phyloP scores from a whole-genome alignment of 92 coral and sea anemone species.

The Umimayanthus chanpuru region DNA sequence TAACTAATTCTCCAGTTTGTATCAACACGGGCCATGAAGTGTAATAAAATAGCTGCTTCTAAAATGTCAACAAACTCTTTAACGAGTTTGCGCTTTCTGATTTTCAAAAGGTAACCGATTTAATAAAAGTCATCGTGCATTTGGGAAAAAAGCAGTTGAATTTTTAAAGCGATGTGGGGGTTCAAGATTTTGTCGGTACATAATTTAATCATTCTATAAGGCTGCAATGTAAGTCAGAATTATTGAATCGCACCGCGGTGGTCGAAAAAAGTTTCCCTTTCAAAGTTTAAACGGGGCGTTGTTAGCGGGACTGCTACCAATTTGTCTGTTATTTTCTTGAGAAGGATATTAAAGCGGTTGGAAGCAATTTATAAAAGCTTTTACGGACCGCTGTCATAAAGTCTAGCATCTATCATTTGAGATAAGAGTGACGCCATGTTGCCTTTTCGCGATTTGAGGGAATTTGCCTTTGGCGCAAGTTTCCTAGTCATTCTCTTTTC shows the following conservation, averaged over 20 bases:
- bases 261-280: background rate
- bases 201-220: background rate
- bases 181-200: background rate
- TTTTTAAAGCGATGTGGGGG: background rate
- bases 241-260: background rate
- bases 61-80: background rate
- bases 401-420: background rate
- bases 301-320: background rate
- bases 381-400: background rate
- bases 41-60: background rate
- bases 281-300: background rate
- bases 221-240: background rate
- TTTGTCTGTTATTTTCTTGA: background rate
- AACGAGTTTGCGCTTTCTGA: background rate
- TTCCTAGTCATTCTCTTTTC: slow-evolving; percentile 15
- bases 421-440: slow-evolving; percentile 11
- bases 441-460: slow-evolving; percentile 28
- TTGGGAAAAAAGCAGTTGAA: background rate
- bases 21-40: background rate
- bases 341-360: background rate
- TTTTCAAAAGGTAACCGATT: background rate
- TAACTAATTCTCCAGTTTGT: slow-evolving; percentile 5
- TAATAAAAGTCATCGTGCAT: background rate
- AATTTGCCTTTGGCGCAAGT: slow-evolving; percentile 22
- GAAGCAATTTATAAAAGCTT: slow-evolving; percentile 5